Evolutionary conservation across 1,140 invertebrate genomes (phyloP), one percentile per base, ranked within the genome.

Genomic region (Akabosia matsudoensis): DNA sequence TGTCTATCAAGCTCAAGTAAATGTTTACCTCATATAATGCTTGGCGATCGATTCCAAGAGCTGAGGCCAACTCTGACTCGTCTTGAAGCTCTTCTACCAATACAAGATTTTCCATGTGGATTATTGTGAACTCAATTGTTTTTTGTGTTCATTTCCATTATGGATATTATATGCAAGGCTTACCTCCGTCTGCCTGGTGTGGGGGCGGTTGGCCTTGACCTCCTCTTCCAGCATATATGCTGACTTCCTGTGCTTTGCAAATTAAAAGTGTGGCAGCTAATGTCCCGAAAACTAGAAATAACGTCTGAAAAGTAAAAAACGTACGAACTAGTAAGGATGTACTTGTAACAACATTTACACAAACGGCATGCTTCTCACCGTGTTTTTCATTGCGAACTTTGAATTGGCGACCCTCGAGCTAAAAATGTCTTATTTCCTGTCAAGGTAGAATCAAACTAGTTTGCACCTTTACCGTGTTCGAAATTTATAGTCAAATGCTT

Each of bases 41-140:
- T 67, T 67, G 61, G 13, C 61, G 24, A 30, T 67, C 61, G 3
- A 67, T 67, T 2, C 61, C 61, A 10, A 67, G 22, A 10, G 61
- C 61, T 67, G 61, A 67, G 13, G 61, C 61, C 22, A 67, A 67
- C n/a, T 67, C 61, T 4, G 61, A 67, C 31, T 67, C 61, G 22
- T 67, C 61, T 67, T 67, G 61, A 30, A 67, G 7, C 28, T 67
- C 61, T 30, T 67, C 61, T 56, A 22, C 4, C 3, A 24, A 56
- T 3, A 13, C 4, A 56, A 4, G 24, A 56, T 56, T 16, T 45
- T 45, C 37, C 7, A 56, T 56, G 24, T 22, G 10, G n/a, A 56
- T 56, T 56, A 56, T 4, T 13, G 4, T n/a, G n/a, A n/a, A n/a
- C n/a, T n/a, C n/a, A 16, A 56, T n/a, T 56, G 54, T 45, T 45